These are phyloP conservation scores for Gambusia holbrooki DNA, from an alignment of 2,113 vertebrate genomes.

Conservation along the genomic window DNA sequence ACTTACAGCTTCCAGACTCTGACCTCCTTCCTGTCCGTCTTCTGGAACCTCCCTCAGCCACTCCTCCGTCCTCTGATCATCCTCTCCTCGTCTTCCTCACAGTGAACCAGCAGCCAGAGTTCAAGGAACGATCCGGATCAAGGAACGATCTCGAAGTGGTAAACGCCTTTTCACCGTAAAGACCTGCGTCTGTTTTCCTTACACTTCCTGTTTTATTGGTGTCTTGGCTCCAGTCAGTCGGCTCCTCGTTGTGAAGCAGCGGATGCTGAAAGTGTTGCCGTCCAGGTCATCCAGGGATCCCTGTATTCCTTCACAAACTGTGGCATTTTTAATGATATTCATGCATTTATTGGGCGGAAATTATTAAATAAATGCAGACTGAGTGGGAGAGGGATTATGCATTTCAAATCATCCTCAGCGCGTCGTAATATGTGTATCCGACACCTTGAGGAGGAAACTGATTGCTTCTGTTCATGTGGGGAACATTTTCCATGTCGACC, in stretches of 20 bases:
- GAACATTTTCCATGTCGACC: conserved; percentile 54
- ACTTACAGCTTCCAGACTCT: too few relatives aligned
- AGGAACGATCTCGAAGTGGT: too few relatives aligned
- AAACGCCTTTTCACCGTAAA: too few relatives aligned
- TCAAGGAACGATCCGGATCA: too few relatives aligned
- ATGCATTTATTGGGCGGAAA: conserved; percentile 53
- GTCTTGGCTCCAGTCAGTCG: conserved; percentile 29
- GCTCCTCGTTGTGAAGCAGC: conserved; percentile 8
- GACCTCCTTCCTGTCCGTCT: too few relatives aligned
- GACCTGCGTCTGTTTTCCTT: background rate
- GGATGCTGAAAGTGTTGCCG: conserved; percentile 26
- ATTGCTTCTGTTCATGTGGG: conserved; percentile 68
- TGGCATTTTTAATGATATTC: conserved; percentile 59
- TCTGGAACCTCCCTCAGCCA: too few relatives aligned
- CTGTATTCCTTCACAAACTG: conserved; percentile 29
- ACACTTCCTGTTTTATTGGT: conserved; percentile 36
- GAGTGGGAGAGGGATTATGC: conserved; percentile 57
- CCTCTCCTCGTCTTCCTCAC: too few relatives aligned
- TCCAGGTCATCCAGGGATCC: conserved; percentile 25
- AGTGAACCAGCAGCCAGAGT: too few relatives aligned
- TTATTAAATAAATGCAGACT: conserved; percentile 51
- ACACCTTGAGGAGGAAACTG: conserved; percentile 70
- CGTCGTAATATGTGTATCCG: conserved; percentile 57
- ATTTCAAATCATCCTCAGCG: conserved; percentile 57
- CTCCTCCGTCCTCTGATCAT: too few relatives aligned